These are phyloP conservation scores for Pristis pectinata DNA, from an alignment of 2,797 vertebrate species.

Conservation along the genomic window DNA sequence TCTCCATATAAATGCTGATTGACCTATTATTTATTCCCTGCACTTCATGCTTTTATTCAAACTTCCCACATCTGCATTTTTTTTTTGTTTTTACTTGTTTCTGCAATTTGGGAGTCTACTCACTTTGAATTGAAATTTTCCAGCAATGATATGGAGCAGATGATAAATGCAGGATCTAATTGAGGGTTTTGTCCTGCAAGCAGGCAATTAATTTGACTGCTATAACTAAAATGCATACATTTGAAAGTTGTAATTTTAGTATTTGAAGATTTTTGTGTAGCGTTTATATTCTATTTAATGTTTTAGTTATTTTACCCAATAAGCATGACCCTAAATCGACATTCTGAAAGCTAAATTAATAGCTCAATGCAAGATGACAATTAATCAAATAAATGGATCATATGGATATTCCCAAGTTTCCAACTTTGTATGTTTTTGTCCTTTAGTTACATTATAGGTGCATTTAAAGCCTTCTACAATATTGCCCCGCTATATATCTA, in stretches of 20 bases:
- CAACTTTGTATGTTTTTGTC: neutral
- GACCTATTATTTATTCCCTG: neutral
- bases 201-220: neutral
- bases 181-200: neutral
- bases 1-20: constrained; percentile 4
- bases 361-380: neutral
- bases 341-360: neutral
- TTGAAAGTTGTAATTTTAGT: neutral
- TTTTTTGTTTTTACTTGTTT: neutral
- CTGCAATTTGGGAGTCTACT: neutral
- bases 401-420: neutral
- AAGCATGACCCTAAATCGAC: neutral
- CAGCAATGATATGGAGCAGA: neutral
- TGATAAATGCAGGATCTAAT: neutral
- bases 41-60: neutral
- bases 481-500: neutral
- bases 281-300: neutral
- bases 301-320: neutral
- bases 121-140: neutral
- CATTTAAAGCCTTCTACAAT: neutral
- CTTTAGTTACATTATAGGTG: neutral
- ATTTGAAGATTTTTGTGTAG: neutral
- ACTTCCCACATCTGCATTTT: neutral
- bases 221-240: neutral
- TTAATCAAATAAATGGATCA: neutral